A percentile compares a stretch with the other conserved stretches of the same genome.
These are phyloP conservation scores for Seira sanloemensis DNA, from an alignment of 2,888 invertebrate species.

Conservation along the genomic window DNA sequence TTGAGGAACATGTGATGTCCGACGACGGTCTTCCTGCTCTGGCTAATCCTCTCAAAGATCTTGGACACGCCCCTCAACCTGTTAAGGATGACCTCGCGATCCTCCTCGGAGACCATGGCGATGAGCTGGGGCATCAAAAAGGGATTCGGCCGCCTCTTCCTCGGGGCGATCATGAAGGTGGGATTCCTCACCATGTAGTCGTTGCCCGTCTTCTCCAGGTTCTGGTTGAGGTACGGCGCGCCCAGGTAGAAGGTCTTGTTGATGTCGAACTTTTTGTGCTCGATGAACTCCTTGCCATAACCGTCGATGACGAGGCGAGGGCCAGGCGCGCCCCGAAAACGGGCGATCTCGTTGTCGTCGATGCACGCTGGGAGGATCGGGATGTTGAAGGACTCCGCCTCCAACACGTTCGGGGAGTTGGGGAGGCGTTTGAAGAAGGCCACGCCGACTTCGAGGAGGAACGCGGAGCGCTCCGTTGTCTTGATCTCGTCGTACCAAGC, in stretches of 20 bases:
- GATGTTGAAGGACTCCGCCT: conserved; percentile 50
- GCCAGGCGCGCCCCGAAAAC: conserved; percentile 21
- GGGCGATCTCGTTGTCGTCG: conserved; percentile 57
- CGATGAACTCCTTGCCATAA: conserved; percentile 48
- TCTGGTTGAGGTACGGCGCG: conserved; percentile 51
- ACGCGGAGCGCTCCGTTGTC: conserved; percentile 19
- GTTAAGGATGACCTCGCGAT: conserved; percentile 36
- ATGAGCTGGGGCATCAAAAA: conserved; percentile 45
- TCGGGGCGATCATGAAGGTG: conserved; percentile 37
- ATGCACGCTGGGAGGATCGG: conserved; percentile 42
- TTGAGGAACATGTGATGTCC: conserved; percentile 64
- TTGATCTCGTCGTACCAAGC: conserved; percentile 54
- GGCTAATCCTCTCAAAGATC: conserved; percentile 45
- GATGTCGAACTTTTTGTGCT: conserved; percentile 40
- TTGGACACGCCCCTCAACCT: conserved; percentile 56
- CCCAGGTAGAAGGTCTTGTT: conserved; percentile 54
- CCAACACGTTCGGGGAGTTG: not conserved
- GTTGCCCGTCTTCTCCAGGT: conserved; percentile 27
- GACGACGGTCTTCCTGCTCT: conserved; percentile 41
- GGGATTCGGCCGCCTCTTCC: conserved; percentile 38
- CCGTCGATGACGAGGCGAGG: conserved; percentile 26
- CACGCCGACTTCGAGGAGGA: conserved; percentile 51
- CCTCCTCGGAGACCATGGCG: conserved; percentile 20
- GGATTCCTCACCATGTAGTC: conserved; percentile 48
- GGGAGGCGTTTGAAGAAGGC: conserved; percentile 45